Evolutionary conservation across 2,113 vertebrate species (phyloP), one percentile per base, ranked within the genome.

Genomic region (Plotosus lineatus): DNA sequence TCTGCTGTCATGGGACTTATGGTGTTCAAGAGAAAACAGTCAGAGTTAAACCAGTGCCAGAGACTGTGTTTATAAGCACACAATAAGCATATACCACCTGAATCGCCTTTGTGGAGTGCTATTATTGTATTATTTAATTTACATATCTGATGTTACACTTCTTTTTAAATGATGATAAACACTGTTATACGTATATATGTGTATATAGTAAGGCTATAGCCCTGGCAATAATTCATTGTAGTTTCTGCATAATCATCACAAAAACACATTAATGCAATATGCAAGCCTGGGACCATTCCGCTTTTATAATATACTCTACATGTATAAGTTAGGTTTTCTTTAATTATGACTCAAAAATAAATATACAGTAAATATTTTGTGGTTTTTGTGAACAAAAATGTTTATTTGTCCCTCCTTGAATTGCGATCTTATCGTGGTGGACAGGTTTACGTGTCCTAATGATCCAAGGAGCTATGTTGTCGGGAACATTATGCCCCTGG

Each of bases 11-110:
- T 58, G 23, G 26, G 38, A 69, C 51, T 51, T 46, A n/a, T 58
- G 3, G 53, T 72, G 78, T 60, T 80, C 9, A n/a, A 58, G 19
- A 58, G 38, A 71, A 55, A 73, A 71, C 21, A 72, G 33, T 51
- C 9, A 31, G 9, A 61, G 48, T 63, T 48, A 44, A 77, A 77
- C 33, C 46, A 74, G 10, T 19, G 14, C 71, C 31, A 63, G 31
- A 58, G 36, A 38, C 8, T 53, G 10, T 11, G 17, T 31, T 51
- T 58, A 21, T 65, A 40, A 65, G 44, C 51, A 9, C 56, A 63
- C 2, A 10, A 48, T 74, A 31, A 65, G 50, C 14, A 9, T 42
- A 55, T 69, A 58, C 12, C 31, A 6, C 42, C 11, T 1, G 28
- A 48, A 19, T 42, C 26, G 38, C 58, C 15, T 61, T 26, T 40